phyloP scores from a whole-genome alignment of 2,113 vertebrate genomes.

The Hyla sarda region DNA sequence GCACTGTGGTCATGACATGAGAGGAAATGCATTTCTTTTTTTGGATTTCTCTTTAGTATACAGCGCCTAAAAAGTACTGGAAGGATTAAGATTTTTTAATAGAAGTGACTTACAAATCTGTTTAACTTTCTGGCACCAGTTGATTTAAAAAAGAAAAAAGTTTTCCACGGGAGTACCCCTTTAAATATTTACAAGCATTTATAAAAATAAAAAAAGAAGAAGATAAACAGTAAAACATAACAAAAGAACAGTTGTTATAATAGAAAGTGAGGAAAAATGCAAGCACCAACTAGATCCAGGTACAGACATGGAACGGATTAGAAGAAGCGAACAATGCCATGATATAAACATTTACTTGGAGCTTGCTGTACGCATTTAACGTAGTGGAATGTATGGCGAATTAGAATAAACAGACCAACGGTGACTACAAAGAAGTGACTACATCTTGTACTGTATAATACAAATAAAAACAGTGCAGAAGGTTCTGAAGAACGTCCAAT shows the following conservation, averaged over 20 bases:
- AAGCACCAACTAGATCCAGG: neutral
- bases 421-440: neutral
- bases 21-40: too few species aligned
- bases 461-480: neutral
- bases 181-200: neutral
- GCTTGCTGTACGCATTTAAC: neutral
- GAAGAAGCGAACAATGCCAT: neutral
- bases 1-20: too few species aligned
- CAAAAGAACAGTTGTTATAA: neutral
- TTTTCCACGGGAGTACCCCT: too few species aligned
- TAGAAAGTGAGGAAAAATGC: neutral
- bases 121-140: too few species aligned
- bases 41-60: too few species aligned
- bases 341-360: neutral
- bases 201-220: too few species aligned
- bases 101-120: too few species aligned
- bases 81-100: too few species aligned
- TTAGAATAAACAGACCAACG: conserved; percentile 2
- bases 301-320: neutral
- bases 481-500: neutral
- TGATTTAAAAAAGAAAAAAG: too few species aligned
- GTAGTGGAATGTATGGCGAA: neutral
- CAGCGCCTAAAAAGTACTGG: too few species aligned
- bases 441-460: conserved; percentile 12
- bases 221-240: neutral